These are phyloP conservation scores for Dendronephthya gigantea DNA, from an alignment of 64 coral and sea anemone species.

Conservation along the genomic window DNA sequence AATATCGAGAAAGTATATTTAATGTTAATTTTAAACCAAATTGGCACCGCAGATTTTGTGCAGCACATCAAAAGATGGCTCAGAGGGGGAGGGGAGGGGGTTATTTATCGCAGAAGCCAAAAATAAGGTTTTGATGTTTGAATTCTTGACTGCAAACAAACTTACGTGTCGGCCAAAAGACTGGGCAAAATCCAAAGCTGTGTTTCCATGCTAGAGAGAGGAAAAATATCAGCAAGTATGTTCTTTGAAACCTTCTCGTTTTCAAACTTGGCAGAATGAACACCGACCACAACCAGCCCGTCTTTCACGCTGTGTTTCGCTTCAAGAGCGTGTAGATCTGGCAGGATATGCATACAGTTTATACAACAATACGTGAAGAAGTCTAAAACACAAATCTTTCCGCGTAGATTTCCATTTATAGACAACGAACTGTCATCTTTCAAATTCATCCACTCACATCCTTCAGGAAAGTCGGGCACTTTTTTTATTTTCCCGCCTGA, in stretches of 20 bases:
- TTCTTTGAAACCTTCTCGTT: constrained; percentile 82
- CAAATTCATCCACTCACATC: constrained; percentile 80
- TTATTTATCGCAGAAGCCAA: neutral
- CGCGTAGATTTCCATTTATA: constrained; percentile 43
- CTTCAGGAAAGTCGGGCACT: constrained; percentile 65
- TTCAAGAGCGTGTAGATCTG: constrained; percentile 79
- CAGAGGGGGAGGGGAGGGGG: too few species aligned
- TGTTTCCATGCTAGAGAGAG: too few species aligned
- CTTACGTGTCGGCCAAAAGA: neutral
- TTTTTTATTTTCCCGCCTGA: neutral
- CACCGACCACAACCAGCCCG: constrained; percentile 65
- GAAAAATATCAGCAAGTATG: constrained; percentile 66
- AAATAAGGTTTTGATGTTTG: neutral
- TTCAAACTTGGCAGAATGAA: constrained; percentile 95
- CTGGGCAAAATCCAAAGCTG: neutral
- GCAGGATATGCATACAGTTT: constrained; percentile 97
- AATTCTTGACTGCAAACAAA: too few species aligned
- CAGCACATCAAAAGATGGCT: too few species aligned
- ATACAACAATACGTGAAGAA: constrained; percentile 98
- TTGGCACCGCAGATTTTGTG: too few species aligned
- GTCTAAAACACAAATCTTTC: constrained; percentile 88
- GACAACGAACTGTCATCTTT: constrained; percentile 25
- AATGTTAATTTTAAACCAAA: neutral
- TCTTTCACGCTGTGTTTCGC: constrained; percentile 47
- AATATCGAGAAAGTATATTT: neutral